Percentiles rank a stretch among this genome's conserved stretches.
Conservation (phyloP, 2,888 invertebrate species). For the Elysia crispata region DNA sequence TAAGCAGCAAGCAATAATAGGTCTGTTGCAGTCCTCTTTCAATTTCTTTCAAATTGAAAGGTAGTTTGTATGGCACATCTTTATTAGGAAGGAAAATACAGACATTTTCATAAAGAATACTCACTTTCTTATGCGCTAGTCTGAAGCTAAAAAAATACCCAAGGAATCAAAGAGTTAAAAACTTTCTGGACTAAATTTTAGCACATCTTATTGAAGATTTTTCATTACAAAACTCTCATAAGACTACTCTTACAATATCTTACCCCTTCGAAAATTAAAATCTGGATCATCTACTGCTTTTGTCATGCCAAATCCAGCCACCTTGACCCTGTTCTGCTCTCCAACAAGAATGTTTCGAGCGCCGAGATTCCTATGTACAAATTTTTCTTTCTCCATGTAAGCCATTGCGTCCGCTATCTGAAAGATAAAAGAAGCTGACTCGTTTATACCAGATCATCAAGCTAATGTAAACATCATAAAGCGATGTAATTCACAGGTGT, state of each 20-base stretch:
- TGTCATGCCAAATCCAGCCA: constrained; percentile 78
- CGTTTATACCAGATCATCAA: not conserved
- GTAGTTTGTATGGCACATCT: no score
- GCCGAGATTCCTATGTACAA: constrained; percentile 75
- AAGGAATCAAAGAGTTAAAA: no score
- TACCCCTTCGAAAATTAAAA: constrained; percentile 72
- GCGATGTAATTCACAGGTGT: no score
- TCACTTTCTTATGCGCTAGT: no score
- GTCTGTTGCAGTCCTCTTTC: no score
- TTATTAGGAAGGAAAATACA: no score
- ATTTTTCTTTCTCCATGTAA: constrained; percentile 76
- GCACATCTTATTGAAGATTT: not conserved
- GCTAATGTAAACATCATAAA: not conserved
- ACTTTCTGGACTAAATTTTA: no score
- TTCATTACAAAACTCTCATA: not conserved
- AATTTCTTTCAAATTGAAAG: no score
- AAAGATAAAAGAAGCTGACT: not conserved
- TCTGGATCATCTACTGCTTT: constrained; percentile 72
- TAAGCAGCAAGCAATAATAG: no score
- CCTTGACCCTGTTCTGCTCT: constrained; percentile 74
- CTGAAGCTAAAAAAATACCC: no score
- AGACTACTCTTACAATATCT: not conserved
- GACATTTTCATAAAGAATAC: no score
- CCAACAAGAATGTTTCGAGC: constrained; percentile 76
- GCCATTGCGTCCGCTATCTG: constrained; percentile 77